A percentile compares a stretch with the other conserved stretches of the same genome.
phyloP scores from a whole-genome alignment of 2,113 vertebrate species.

The Dromaius novaehollandiae region DNA sequence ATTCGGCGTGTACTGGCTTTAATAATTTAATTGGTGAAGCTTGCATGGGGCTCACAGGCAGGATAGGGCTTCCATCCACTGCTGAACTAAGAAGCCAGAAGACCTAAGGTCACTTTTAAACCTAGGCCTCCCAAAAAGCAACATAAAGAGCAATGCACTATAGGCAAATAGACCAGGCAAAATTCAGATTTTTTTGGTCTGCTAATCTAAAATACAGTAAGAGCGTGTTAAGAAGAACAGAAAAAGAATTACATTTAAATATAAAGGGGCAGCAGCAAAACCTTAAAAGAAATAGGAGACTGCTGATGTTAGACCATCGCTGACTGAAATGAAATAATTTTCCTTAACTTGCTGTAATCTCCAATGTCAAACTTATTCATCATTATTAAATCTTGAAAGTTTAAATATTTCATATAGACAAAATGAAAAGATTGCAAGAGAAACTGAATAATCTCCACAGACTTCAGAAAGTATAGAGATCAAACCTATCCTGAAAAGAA shows the following conservation, averaged over 20 bases:
- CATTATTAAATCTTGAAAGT: constrained; percentile 54
- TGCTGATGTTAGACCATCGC: not conserved
- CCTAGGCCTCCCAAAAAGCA: not conserved
- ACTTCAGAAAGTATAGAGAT: not conserved
- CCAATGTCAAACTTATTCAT: constrained; percentile 23
- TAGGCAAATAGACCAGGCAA: not conserved
- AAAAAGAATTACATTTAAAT: not conserved
- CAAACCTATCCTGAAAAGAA: constrained; percentile 1
- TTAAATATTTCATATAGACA: constrained; percentile 64
- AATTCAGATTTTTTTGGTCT: not conserved
- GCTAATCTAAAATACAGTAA: not conserved
- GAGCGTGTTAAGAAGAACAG: not conserved
- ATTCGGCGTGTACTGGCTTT: not conserved
- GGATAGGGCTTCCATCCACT: not conserved
- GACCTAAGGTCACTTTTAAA: not conserved
- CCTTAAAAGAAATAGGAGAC: not conserved
- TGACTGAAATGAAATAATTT: constrained; percentile 29
- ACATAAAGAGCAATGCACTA: not conserved
- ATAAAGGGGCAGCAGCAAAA: not conserved
- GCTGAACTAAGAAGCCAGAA: not conserved
- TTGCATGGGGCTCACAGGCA: fast-evolving
- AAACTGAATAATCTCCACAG: constrained; percentile 19
- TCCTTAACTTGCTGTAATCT: not conserved
- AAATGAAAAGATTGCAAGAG: constrained; percentile 48
- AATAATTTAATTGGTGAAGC: not conserved